Percentiles rank a stretch among this genome's conserved stretches.
Conservation (phyloP, 2,113 vertebrate species). For the Oenanthe oenanthe region DNA sequence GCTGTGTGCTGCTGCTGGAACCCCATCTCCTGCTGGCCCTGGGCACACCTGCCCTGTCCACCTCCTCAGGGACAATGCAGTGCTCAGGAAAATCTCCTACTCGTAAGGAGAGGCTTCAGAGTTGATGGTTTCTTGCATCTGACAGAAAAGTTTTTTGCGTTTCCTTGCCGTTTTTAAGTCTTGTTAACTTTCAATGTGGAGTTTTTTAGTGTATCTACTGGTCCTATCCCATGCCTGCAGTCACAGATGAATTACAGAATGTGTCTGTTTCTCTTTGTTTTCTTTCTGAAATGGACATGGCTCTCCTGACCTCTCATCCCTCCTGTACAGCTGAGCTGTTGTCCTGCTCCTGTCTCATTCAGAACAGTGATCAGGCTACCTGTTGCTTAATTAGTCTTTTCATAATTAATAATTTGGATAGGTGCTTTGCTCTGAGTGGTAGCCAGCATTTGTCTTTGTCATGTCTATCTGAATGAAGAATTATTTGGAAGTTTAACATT, state of each 20-base stretch:
- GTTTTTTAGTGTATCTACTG: background rate
- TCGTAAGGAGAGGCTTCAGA: background rate
- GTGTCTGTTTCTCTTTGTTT: background rate
- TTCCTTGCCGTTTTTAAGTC: background rate
- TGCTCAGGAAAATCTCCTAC: background rate
- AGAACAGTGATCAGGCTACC: background rate
- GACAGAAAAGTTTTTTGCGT: rapidly evolving
- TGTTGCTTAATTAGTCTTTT: background rate
- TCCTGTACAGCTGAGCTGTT: background rate
- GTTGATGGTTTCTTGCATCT: background rate
- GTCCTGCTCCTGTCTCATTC: background rate
- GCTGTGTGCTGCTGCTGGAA: rapidly evolving
- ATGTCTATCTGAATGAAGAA: background rate
- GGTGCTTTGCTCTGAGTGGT: background rate
- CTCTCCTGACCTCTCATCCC: background rate
- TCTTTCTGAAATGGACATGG: background rate
- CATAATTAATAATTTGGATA: background rate
- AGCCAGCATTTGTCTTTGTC: background rate
- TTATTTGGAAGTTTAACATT: background rate
- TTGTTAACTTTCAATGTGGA: rapidly evolving
- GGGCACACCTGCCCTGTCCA: rapidly evolving
- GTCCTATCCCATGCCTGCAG: background rate
- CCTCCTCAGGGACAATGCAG: rapidly evolving
- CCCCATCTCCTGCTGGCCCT: background rate
- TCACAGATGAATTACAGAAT: background rate